phyloP scores from a whole-genome alignment of 2,113 vertebrate species.

The Strix uralensis region DNA sequence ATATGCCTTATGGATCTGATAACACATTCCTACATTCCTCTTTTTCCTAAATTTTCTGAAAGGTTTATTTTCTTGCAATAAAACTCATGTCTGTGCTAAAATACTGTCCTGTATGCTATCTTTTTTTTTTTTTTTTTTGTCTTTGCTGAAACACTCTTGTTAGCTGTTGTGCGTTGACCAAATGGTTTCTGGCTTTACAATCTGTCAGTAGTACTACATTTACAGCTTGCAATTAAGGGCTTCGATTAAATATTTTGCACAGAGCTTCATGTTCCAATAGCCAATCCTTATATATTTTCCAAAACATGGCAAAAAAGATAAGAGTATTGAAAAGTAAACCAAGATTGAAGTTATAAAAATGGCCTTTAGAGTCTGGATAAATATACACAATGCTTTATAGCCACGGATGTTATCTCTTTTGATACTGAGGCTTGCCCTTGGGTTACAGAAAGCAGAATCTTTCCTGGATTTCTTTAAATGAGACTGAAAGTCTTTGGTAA shows the following conservation, averaged over 20 bases:
- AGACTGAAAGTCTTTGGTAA: not conserved
- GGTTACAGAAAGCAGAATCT: slow-evolving; percentile 43
- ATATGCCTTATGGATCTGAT: not conserved
- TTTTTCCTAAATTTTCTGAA: not conserved
- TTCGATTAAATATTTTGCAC: slow-evolving; percentile 58
- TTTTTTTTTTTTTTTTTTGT: not conserved
- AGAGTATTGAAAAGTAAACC: not conserved
- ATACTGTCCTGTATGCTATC: not conserved
- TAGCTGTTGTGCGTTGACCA: slow-evolving; percentile 39
- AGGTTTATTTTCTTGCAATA: not conserved
- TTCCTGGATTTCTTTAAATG: slow-evolving; percentile 35
- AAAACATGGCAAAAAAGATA: not conserved
- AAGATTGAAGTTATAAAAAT: slow-evolving; percentile 7
- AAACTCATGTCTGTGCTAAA: not conserved
- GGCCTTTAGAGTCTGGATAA: slow-evolving; percentile 4
- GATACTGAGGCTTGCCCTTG: slow-evolving; percentile 31
- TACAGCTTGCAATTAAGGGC: slow-evolving; percentile 56
- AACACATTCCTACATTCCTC: not conserved
- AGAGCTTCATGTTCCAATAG: not conserved
- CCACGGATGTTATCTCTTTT: not conserved
- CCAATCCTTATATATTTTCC: not conserved
- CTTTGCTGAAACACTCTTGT: not conserved
- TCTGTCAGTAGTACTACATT: slow-evolving; percentile 20
- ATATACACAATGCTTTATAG: not conserved
- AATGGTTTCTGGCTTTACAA: slow-evolving; percentile 54